Evolutionary conservation across 2,113 vertebrate genomes (phyloP), one percentile per base, ranked within the genome.

Genomic region (Acrocephalus kingi): DNA sequence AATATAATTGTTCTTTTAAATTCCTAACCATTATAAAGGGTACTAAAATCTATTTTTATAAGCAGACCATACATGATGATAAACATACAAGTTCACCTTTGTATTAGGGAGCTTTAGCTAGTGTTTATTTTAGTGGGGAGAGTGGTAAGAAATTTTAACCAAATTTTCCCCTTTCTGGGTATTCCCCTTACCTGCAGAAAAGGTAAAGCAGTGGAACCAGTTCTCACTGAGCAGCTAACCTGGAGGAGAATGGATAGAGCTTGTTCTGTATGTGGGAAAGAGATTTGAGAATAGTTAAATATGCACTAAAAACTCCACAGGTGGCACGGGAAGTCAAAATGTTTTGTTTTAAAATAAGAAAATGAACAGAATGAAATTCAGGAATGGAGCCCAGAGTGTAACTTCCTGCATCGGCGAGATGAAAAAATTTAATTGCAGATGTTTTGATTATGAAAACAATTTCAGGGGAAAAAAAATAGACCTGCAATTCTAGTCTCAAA

Each of bases 261-360:
- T 91, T 92, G 46, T 95, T 97, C 71, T 69, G 23, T 68, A 28
- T 22, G 5, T 85, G 56, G 71, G 89, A 95, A 81, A 91, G 69
- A 80, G 51, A 73, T 59, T 10, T 24, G 30, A 54, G 93, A 68
- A 89, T 54, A 86, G 89, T 95, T 84, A 76, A 46, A 76, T 79
- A 64, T 51, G 35, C 51, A 52, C 46, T 91, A 94, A 97, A 94
- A 81, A 31, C 85, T 45, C 96, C 9, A 39, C 89, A 94, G 97
- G 95, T 86, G 61, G 88, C 64, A 94, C 13, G 1, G 62, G 92
- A 95, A 87, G 56, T 75, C 35, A 90, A 94, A 95, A 88, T 39
- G n/a, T 73, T 83, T 97, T 90, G 55, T 89, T 96, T 96, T 95
- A 90, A 95, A 96, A 56, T 86, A 66, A 94, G 82, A 86, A 96